Conservation (phyloP, 1,140 invertebrate genomes). For the Drosophila paulistorum region DNA sequence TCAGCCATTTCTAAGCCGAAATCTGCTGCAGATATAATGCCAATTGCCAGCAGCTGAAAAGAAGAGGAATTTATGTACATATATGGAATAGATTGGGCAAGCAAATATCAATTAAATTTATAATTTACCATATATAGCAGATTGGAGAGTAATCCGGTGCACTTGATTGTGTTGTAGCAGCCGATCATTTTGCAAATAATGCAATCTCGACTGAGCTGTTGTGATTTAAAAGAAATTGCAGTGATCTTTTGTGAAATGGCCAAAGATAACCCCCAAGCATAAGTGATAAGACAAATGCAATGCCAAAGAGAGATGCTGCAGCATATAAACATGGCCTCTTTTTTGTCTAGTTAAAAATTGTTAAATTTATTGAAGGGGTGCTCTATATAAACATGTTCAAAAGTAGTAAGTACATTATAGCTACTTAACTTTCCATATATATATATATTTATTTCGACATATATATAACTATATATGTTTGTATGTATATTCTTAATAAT, state of each 20-base stretch:
- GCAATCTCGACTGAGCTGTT: constrained; percentile 36
- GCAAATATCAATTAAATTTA: not conserved
- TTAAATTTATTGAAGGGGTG: constrained; percentile 27
- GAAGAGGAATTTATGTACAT: not conserved
- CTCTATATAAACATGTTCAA: constrained; percentile 46
- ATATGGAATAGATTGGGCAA: not conserved
- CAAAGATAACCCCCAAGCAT: constrained; percentile 39
- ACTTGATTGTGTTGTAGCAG: constrained; percentile 73
- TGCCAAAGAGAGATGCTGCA: not conserved
- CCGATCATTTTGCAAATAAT: constrained; percentile 63
- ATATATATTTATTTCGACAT: constrained; percentile 31
- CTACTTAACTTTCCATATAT: constrained; percentile 37
- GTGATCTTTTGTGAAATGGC: constrained; percentile 32
- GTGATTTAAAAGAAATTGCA: constrained; percentile 56
- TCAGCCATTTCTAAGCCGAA: constrained; percentile 63
- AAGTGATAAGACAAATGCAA: constrained; percentile 25
- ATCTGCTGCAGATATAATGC: constrained; percentile 61
- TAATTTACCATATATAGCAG: constrained; percentile 69
- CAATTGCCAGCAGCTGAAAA: constrained; percentile 66
- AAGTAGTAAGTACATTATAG: constrained; percentile 49
- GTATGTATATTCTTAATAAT: constrained; percentile 62
- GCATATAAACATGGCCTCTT: not conserved
- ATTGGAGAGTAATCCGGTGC: constrained; percentile 70
- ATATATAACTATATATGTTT: constrained; percentile 34
- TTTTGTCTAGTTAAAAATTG: constrained; percentile 11